These are phyloP conservation scores for Leptinotarsa rubiginosa DNA, from an alignment of 2,888 invertebrate genomes.

Conservation along the genomic window DNA sequence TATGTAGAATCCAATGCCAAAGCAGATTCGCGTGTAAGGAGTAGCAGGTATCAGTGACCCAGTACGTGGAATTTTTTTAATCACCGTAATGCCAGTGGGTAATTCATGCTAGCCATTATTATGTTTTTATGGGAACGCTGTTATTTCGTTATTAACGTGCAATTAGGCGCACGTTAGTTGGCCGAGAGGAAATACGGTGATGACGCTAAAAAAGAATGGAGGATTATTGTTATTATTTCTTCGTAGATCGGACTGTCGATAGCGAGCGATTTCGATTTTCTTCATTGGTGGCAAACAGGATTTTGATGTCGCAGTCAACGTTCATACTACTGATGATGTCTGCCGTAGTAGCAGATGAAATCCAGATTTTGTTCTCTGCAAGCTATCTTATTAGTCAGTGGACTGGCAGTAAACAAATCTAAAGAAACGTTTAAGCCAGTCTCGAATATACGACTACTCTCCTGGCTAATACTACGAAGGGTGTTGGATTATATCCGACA, in stretches of 20 bases:
- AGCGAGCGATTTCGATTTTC: background rate
- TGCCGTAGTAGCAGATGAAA: too few species aligned
- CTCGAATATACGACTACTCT: too few species aligned
- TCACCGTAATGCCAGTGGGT: constrained; percentile 12
- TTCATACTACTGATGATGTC: too few species aligned
- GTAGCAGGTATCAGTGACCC: constrained; percentile 27
- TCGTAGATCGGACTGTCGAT: background rate
- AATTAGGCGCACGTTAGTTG: constrained; percentile 13
- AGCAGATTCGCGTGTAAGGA: background rate
- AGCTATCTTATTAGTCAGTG: too few species aligned
- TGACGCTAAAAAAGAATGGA: constrained; percentile 1
- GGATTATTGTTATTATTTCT: constrained; percentile 20
- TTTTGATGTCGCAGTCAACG: background rate
- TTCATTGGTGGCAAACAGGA: background rate
- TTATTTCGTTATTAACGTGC: constrained; percentile 14
- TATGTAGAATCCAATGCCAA: constrained; percentile 55
- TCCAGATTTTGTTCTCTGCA: too few species aligned
- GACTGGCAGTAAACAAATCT: too few species aligned
- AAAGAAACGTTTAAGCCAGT: too few species aligned
- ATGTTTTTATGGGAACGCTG: constrained; percentile 9
- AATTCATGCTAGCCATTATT: constrained; percentile 17
- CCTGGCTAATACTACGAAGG: too few species aligned
- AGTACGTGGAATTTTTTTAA: constrained; percentile 22
- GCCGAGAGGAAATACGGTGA: constrained; percentile 17
- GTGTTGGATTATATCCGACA: too few species aligned